Base-by-base conservation (phyloP, 2,797 vertebrate genomes). In the Lagodon rhomboides region DNA sequence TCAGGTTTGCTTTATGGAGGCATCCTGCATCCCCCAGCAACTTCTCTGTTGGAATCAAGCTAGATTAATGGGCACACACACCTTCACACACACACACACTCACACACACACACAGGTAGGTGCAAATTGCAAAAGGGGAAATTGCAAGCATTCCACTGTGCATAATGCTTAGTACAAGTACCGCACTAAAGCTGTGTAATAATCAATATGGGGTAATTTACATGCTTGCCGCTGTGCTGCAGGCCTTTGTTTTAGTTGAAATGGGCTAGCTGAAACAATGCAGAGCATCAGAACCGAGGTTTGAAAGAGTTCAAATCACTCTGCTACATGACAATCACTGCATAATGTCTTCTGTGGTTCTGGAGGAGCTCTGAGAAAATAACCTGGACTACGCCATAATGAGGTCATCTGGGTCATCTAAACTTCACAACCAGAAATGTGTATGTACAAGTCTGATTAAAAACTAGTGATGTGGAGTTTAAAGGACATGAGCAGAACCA, bases 1-100 rank as follows among this genome's bases (percentile, higher is more conserved):
- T 66, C 55, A 5, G 79, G 41, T 75, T 80, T 87, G 74, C 77
- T 91, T 89, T 87, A 87, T 82, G 77, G 84, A 71, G 22, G 54
- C 84, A 46, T 70, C 65, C 47, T 63, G 84, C 83, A 50, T 60
- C 84, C 78, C 68, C 63, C 70, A 53, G 81, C 74, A 77, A 82
- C 83, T 65, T 68, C 78, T 70, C 74, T 30, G 58, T 22, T 68
- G 27, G 63, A 34, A 62, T 58, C 55, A 54, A 16, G 30, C 12
- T 0, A 73, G 76, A 85, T 77, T 75, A 77, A 88, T 77, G 74
- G 68, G 60, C 38, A 41, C 61, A 12, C 59, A 62, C 73, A 30
- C 58, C 56, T 59, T 53, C 75, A 66, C 55, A 64, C 58, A 51
- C 75, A 69, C 62, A 64, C 73, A 34, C 30, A 38, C 55, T 30